Percentiles rank a stretch among this genome's conserved stretches.
These are phyloP conservation scores for Halichoeres trimaculatus DNA, from an alignment of 2,113 vertebrate species.

Conservation along the genomic window DNA sequence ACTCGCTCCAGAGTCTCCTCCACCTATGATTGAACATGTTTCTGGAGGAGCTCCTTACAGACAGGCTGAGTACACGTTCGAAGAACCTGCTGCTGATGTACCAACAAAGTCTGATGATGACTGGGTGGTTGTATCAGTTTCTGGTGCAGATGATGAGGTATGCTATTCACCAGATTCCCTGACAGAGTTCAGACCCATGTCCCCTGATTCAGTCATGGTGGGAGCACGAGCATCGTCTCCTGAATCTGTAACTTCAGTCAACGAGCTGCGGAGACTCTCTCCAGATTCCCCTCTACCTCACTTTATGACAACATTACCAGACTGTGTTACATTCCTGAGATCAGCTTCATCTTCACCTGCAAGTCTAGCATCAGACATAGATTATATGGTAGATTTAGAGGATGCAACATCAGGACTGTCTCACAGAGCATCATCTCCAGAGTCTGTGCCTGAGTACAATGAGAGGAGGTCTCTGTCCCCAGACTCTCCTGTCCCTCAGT, in stretches of 20 bases:
- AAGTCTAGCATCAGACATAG: slow-evolving; percentile 32
- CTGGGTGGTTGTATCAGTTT: neutral
- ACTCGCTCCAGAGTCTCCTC: slow-evolving; percentile 26
- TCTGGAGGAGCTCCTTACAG: slow-evolving; percentile 22
- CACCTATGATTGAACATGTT: slow-evolving; percentile 29
- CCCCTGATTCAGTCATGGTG: slow-evolving; percentile 22
- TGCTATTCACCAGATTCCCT: slow-evolving; percentile 39
- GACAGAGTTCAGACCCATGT: slow-evolving; percentile 25
- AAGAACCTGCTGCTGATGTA: neutral
- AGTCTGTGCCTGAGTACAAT: slow-evolving; percentile 57
- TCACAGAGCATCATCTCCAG: slow-evolving; percentile 66
- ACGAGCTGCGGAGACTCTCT: slow-evolving; percentile 58
- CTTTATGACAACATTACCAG: slow-evolving; percentile 37
- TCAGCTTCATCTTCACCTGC: slow-evolving; percentile 43
- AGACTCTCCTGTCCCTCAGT: slow-evolving; percentile 73
- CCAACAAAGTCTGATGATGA: slow-evolving; percentile 8
- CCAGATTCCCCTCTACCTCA: slow-evolving; percentile 69
- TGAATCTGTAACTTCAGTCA: slow-evolving; percentile 63
- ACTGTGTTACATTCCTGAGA: slow-evolving; percentile 28
- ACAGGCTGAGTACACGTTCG: slow-evolving; percentile 33
- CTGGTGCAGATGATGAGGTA: slow-evolving; percentile 8
- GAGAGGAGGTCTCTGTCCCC: slow-evolving; percentile 66
- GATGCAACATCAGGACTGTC: slow-evolving; percentile 7
- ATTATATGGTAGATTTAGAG: slow-evolving; percentile 29
- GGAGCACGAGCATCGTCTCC: slow-evolving; percentile 58